Evolutionary conservation across 2,797 vertebrate genomes (phyloP), one percentile per base, ranked within the genome.

Genomic region (Sebastes aleutianus): DNA sequence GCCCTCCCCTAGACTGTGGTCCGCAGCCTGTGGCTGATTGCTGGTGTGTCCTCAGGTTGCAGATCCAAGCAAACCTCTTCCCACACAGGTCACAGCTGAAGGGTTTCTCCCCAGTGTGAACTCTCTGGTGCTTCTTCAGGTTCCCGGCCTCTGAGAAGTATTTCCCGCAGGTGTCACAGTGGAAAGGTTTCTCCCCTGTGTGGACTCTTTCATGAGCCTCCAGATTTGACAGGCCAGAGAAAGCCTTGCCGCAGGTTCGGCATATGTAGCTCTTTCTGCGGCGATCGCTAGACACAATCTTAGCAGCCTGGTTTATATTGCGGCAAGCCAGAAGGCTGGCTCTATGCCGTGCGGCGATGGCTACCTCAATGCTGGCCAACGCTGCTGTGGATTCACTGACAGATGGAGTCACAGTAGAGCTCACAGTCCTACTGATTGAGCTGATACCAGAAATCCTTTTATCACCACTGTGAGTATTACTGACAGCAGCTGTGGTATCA

Each of bases 101-200:
- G 5, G 95, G 95, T 69, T 95, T 96, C 85, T 96, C 95, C 39
- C 95, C 95, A 0, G 95, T 95, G 82, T 96, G 95, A 50, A 95
- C 94, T 4, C 94, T 85, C 87, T 95, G 95, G 87, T 96, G 95
- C 78, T 96, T 96, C 72, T 96, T 96, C 36, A 96, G 90, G 82
- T 96, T 96, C 7, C 95, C 95, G 0, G 95, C 95, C 87, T 96
- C 95, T 0, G 95, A 93, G 85, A 95, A 96, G 43, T 87, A 78
- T 65, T 95, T 95, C 8, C 95, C 95, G 2, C 95, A 96, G 16
- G 88, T 94, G 47, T 87, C 74, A 3, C 95, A 96, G 74, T 78
- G 64, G 65, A 94, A 95, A 1, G 95, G 95, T 39, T 93, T 95
- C 84, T 95, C 95, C 1, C 95, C 95, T 0, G 95, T 95, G 85